Percentiles rank a stretch among this genome's conserved stretches.
Evolutionary conservation across 1,140 invertebrate genomes (phyloP).

Genomic region (Ctenoplectra terminalis): DNA sequence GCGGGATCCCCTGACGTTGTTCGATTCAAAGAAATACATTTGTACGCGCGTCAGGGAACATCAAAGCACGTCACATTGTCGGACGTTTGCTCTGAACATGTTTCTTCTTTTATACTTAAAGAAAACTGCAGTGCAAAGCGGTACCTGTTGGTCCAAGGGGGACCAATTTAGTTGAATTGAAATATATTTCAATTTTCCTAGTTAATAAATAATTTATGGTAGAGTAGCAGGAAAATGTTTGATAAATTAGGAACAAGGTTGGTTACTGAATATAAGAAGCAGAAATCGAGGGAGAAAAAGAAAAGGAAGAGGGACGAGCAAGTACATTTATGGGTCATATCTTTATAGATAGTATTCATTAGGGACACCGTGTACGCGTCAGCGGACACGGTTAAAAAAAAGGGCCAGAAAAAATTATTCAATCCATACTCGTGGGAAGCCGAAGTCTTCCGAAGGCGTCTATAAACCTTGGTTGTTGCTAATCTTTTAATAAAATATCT

Average conservation of each 20-base stretch:
- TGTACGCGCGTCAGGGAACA: constrained; percentile 14
- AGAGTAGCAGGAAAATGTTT: background rate
- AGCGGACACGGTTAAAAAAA: constrained; percentile 35
- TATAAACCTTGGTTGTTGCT: background rate
- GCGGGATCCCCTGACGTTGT: background rate
- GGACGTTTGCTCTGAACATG: background rate
- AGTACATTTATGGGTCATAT: constrained; percentile 47
- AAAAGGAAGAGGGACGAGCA: constrained; percentile 29
- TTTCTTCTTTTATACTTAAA: background rate
- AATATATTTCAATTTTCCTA: background rate
- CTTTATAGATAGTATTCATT: constrained; percentile 59
- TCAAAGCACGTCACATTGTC: constrained; percentile 27
- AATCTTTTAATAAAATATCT: background rate
- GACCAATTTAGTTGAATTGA: background rate
- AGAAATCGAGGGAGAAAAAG: constrained; percentile 28
- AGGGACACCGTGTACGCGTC: constrained; percentile 36
- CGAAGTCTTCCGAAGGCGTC: background rate
- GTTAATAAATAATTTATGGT: background rate
- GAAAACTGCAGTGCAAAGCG: too few species aligned
- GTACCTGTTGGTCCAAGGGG: too few species aligned
- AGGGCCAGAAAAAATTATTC: constrained; percentile 37
- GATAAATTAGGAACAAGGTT: constrained; percentile 7
- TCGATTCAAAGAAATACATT: constrained; percentile 40
- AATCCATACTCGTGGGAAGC: constrained; percentile 51
- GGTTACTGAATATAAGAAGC: background rate